phyloP scores from a whole-genome alignment of 2,113 vertebrate species.

The Cyanistes caeruleus region DNA sequence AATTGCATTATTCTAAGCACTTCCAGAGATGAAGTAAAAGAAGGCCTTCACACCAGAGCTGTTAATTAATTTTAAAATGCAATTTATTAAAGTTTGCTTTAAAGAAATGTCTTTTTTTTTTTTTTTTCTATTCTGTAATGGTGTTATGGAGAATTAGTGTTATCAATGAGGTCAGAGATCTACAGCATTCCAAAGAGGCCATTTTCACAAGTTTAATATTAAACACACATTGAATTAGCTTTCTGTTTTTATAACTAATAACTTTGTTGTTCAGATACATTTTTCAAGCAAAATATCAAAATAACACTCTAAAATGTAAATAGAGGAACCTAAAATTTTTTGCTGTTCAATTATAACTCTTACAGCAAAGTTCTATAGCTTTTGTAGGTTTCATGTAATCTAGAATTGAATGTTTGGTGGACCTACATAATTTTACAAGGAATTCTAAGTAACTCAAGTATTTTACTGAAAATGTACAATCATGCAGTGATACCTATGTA shows the following conservation, averaged over 20 bases:
- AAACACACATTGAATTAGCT: conserved; percentile 2
- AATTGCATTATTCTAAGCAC: background rate
- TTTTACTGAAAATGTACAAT: background rate
- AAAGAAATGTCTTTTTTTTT: conserved; percentile 1
- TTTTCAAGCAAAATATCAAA: conserved; percentile 33
- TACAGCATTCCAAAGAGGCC: background rate
- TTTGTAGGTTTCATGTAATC: background rate
- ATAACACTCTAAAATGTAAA: conserved; percentile 9
- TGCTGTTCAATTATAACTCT: background rate
- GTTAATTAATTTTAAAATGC: conserved; percentile 61
- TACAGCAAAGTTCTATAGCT: background rate
- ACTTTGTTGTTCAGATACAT: conserved; percentile 11
- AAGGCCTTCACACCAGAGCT: conserved; percentile 15
- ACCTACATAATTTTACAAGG: background rate
- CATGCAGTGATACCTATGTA: background rate
- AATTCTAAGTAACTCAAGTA: background rate
- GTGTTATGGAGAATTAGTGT: conserved; percentile 53
- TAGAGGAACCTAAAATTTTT: background rate
- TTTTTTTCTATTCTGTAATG: conserved; percentile 11
- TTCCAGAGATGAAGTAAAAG: conserved; percentile 38
- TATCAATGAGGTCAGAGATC: conserved; percentile 53
- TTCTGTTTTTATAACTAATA: conserved; percentile 19
- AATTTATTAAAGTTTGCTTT: conserved; percentile 38
- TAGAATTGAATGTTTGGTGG: background rate
- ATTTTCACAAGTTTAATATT: conserved; percentile 52